Conservation (phyloP, 2,888 invertebrate genomes). For the Drosophila basisetae region DNA sequence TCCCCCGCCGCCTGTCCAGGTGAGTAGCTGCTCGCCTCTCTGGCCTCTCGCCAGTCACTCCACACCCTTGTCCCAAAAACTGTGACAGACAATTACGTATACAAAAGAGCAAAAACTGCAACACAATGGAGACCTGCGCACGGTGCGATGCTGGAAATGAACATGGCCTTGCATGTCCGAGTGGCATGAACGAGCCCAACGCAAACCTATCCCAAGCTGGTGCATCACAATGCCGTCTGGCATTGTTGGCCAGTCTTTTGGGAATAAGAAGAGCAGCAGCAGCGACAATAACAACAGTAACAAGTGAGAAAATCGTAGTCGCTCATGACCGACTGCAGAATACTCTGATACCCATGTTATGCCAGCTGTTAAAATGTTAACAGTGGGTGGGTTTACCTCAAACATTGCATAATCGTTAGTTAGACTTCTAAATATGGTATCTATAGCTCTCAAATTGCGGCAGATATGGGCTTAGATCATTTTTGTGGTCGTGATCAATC, state of each 20-base stretch:
- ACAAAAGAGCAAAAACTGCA: slow-evolving; percentile 54
- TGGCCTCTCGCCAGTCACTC: not conserved
- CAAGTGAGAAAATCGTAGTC: not conserved
- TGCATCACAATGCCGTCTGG: slow-evolving; percentile 39
- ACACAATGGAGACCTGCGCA: slow-evolving; percentile 27
- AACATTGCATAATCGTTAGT: not conserved
- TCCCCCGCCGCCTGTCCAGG: slow-evolving; percentile 42
- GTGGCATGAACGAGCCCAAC: slow-evolving; percentile 16
- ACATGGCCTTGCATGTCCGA: slow-evolving; percentile 53
- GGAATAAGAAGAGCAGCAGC: slow-evolving; percentile 18
- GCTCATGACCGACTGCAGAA: not conserved
- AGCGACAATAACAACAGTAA: slow-evolving; percentile 6
- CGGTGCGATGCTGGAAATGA: slow-evolving; percentile 19
- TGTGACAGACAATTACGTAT: slow-evolving; percentile 50
- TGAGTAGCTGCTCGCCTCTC: slow-evolving; percentile 29
- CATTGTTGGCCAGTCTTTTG: slow-evolving; percentile 55
- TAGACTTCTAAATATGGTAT: not conserved
- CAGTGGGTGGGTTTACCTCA: not conserved
- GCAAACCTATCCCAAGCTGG: not conserved
- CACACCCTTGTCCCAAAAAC: slow-evolving; percentile 24
- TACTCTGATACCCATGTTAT: not conserved
- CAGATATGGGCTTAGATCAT: not conserved
- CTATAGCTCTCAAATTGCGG: not conserved
- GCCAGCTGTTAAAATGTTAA: not conserved
- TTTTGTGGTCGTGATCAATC: not conserved